A percentile compares a stretch with the other conserved stretches of the same genome.
Conservation (phyloP, 2,113 vertebrate species). For the Trichomycterus rosablanca region DNA sequence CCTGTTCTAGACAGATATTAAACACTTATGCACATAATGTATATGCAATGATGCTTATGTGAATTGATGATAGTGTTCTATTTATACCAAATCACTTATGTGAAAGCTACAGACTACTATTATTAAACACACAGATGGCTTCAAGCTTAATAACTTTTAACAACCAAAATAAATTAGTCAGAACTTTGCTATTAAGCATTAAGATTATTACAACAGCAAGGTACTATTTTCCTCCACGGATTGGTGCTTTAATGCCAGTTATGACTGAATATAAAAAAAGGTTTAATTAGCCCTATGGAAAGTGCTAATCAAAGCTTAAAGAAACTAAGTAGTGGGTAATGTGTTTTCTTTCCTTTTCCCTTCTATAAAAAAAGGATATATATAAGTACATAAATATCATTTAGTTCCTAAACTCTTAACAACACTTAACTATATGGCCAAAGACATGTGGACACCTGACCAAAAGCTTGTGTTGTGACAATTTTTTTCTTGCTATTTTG, state of each 20-base stretch:
- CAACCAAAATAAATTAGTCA: slow-evolving; percentile 52
- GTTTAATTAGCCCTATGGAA: slow-evolving; percentile 28
- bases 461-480: too few relatives aligned
- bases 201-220: slow-evolving; percentile 47
- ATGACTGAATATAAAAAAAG: slow-evolving; percentile 17
- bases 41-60: too few relatives aligned
- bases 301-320: background rate
- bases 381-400: too few relatives aligned
- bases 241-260: slow-evolving; percentile 23
- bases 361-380: background rate
- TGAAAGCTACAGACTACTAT: too few relatives aligned
- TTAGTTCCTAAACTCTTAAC: too few relatives aligned
- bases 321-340: slow-evolving; percentile 4
- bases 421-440: too few relatives aligned
- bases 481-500: too few relatives aligned
- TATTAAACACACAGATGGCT: slow-evolving; percentile 71
- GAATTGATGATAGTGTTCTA: too few relatives aligned
- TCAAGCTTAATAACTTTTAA: slow-evolving; percentile 59
- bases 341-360: background rate
- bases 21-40: too few relatives aligned
- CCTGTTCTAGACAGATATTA: too few relatives aligned
- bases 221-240: slow-evolving; percentile 29
- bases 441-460: too few relatives aligned
- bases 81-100: too few relatives aligned
- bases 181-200: slow-evolving; percentile 58